Evolutionary conservation across 2,888 invertebrate genomes (phyloP), one percentile per base, ranked within the genome.

Genomic region (Schizaphis graminum): DNA sequence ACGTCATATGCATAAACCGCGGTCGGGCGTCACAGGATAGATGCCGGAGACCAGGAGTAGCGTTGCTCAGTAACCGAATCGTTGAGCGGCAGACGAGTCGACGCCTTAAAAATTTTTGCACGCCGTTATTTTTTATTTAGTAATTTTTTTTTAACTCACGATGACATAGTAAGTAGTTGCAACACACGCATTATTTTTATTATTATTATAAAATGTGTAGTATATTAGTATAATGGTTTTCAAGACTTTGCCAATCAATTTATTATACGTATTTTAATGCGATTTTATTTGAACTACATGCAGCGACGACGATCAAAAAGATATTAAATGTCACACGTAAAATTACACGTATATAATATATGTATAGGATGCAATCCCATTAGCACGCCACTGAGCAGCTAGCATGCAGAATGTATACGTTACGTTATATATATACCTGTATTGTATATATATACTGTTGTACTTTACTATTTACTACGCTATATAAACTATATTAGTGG

Each of bases 51-150:
- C 57, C 44, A 57, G 57, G 91, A n/a, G 24, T 28, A 49, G 87
- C 92, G 92, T 92, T 92, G 86, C 92, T 87, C 92, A 92, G 92
- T 92, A 88, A 92, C 92, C 92, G 87, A 77, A 67, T 13, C 57
- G 92, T 57, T 61, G 92, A 41, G 28, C 87, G 28, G 47, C 41
- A 92, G 92, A 92, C 92, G 67, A 67, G 92, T 67, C 92, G 92
- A 87, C 92, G 92, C 92, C 92, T 67, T 53, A 5, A 86, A 41
- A 44, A 24, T 16, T 49, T 47, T 26, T 53, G 35, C 35, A 13
- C 77, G 28, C 26, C 77, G 77, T 91, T 44, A 28, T 89, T 88
- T 53, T 49, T 47, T 87, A 53, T 53, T 35, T 1, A n/a, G 53
- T 53, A n/a, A 35, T n/a, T 88, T 88, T 87, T 87, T 85, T 7